Percentiles rank a stretch among this genome's conserved stretches.
Conservation (phyloP, 2,113 vertebrate species). For the Mastomys coucha region DNA sequence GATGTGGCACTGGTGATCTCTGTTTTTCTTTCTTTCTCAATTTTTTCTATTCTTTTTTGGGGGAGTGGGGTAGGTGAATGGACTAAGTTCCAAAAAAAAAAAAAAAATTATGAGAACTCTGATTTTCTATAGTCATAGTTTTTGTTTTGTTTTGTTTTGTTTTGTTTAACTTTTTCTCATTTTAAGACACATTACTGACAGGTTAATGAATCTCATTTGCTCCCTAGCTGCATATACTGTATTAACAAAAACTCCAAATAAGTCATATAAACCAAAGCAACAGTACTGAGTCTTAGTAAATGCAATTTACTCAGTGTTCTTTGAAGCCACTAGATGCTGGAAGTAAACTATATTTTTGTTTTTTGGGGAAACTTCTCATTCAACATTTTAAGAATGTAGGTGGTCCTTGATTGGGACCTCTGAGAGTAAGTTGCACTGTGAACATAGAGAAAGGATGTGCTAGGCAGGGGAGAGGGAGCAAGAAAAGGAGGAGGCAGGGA, state of each 20-base stretch:
- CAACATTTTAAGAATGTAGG: neutral
- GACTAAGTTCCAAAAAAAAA: constrained; percentile 15
- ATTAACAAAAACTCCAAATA: constrained; percentile 36
- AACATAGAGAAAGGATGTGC: neutral
- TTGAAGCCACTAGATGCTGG: neutral
- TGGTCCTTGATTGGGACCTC: neutral
- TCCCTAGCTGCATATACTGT: neutral
- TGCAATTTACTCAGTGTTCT: constrained; percentile 5
- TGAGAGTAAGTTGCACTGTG: constrained; percentile 23
- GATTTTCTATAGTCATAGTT: constrained; percentile 3
- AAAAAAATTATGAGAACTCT: neutral
- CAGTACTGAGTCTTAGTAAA: neutral
- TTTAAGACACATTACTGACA: neutral
- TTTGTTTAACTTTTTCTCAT: neutral
- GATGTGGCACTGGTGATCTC: neutral
- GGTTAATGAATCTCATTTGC: neutral
- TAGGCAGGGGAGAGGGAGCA: neutral
- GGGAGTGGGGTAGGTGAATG: neutral
- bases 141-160: neutral
- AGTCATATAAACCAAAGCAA: constrained; percentile 24
- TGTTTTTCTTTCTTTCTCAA: neutral
- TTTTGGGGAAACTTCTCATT: neutral
- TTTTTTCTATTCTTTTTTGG: neutral
- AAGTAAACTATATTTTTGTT: constrained; percentile 9
- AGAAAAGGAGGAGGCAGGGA: neutral